A percentile compares a stretch with the other conserved stretches of the same genome.
phyloP scores from a whole-genome alignment of 2,797 vertebrate species.

The Epinephelus coioides region DNA sequence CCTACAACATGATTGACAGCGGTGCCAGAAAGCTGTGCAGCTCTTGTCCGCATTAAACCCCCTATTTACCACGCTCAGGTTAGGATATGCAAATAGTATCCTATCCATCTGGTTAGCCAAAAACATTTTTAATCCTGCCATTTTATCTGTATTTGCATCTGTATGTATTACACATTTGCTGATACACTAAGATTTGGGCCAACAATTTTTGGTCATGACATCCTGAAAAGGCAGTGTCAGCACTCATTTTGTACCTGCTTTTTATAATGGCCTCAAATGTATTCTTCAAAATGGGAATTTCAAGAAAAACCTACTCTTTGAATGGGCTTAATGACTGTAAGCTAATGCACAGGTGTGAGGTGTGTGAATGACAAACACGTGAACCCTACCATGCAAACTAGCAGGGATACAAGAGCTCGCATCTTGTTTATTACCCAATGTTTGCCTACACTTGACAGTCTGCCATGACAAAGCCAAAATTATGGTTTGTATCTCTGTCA shows the following conservation, averaged over 20 bases:
- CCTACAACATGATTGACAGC: too few species aligned
- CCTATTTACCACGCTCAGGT: too few species aligned
- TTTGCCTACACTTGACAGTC: conserved; percentile 2
- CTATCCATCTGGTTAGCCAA: too few species aligned
- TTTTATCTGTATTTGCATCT: not conserved
- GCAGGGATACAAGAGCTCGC: not conserved
- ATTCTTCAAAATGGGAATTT: not conserved
- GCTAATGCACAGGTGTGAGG: not conserved
- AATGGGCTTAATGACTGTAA: not conserved
- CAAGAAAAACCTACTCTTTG: not conserved
- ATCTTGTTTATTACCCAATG: not conserved
- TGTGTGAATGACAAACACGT: not conserved
- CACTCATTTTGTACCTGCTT: not conserved
- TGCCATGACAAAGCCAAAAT: conserved; percentile 4
- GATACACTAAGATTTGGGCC: not conserved
- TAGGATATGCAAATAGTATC: too few species aligned
- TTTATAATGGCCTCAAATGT: not conserved
- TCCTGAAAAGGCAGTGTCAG: not conserved
- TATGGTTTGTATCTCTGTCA: not conserved
- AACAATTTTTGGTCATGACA: not conserved
- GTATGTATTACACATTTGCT: not conserved
- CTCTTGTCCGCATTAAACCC: too few species aligned
- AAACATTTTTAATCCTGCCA: too few species aligned
- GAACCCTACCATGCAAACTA: not conserved
- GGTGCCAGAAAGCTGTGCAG: too few species aligned